Base-by-base conservation (phyloP, 2,113 vertebrate species). In the Climacteris rufus region DNA sequence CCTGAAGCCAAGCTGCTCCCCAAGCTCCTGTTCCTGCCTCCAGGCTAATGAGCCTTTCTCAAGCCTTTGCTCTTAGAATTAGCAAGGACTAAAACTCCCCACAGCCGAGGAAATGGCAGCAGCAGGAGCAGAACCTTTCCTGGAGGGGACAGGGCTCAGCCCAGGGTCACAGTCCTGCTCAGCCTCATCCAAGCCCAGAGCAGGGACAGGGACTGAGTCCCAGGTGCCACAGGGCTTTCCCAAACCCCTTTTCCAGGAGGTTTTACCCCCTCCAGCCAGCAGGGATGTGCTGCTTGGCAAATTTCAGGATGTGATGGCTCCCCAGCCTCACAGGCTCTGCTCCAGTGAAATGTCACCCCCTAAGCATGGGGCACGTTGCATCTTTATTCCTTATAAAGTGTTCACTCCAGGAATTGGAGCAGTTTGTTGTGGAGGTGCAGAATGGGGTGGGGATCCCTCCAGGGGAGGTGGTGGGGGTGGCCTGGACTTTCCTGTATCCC, bases 41-140 rank as follows among this genome's bases (percentile, higher is more conserved):
- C 49, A 68, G 92, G 81, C 72, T 91, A 14, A 82, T 3, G 35
- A 97, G 31, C 49, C 13, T 87, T 83, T 45, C 64, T 59, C 54
- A 30, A 21, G 37, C 15, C 89, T 81, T 75, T 84, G 7, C 33
- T 50, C 33, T n/a, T n/a, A 47, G 60, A 76, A 79, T 89, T 56
- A 50, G 49, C 56, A 50, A 35, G 5, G 10, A 27, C 31, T 59
- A 18, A 72, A 77, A 28, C 14, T 64, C 44, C 44, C 68, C 24
- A 16, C 33, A 68, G 82, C 78, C 13, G 44, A 75, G 77, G 56
- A 53, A 50, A 25, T 1, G 19, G 37, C 60, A 69, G 40, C 0
- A 20, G 76, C 15, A 16, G 45, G 54, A 64, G 57, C 61, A 63
- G 60, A 87, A 30, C 28, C 13, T 33, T n/a, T 66, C 52, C 70